phyloP scores from a whole-genome alignment of 2,888 invertebrate species.

The Rhamphomyia laevipes region DNA sequence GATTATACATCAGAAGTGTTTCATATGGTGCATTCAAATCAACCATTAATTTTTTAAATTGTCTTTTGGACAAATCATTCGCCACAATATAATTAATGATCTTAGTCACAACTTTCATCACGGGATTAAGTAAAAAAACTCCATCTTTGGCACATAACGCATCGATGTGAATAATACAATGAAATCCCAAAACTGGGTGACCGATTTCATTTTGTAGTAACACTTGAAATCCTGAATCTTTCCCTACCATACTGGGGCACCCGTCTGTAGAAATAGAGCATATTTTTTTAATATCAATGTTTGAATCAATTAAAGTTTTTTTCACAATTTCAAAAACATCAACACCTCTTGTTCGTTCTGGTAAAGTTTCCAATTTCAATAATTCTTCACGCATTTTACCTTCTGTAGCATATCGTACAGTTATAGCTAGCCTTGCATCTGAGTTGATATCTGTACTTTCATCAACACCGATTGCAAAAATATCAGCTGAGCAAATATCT shows the following conservation, averaged over 20 bases:
- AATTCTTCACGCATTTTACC: background rate
- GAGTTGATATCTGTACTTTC: background rate
- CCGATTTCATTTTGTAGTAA: background rate
- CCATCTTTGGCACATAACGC: background rate
- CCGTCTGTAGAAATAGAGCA: background rate
- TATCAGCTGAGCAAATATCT: background rate
- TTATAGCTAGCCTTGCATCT: background rate
- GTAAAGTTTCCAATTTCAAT: background rate
- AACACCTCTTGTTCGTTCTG: background rate
- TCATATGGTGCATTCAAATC: background rate
- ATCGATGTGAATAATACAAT: background rate
- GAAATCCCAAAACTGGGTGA: background rate
- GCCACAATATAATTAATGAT: background rate
- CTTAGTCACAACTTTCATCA: background rate
- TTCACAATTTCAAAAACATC: background rate
- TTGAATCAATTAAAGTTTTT: background rate
- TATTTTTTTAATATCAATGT: background rate
- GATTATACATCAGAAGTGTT: slow-evolving; percentile 1
- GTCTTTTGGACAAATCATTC: background rate
- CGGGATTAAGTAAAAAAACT: background rate
- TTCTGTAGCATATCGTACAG: background rate
- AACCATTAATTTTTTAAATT: background rate
- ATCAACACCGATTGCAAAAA: background rate
- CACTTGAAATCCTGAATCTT: background rate
- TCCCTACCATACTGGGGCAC: background rate